phyloP scores from a whole-genome alignment of 30 jellyfish, hydroid and myxozoan species.

The Calvadosia cruxmelitensis region DNA sequence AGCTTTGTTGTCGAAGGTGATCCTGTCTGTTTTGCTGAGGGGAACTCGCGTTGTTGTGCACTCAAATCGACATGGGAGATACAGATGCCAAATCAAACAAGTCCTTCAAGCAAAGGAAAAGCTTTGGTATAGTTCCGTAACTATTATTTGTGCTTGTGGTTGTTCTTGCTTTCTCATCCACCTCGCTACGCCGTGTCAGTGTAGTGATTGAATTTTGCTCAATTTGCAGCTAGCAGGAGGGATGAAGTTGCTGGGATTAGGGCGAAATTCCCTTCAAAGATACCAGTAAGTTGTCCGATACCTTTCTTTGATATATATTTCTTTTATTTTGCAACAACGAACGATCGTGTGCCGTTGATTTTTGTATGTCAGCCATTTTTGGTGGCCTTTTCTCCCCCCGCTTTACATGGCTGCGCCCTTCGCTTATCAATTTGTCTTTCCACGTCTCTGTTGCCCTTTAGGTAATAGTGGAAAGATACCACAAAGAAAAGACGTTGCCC shows the following conservation, averaged over 20 bases:
- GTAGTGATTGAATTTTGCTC: neutral
- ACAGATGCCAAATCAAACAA: constrained; percentile 82
- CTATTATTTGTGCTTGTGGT: neutral
- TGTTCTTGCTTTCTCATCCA: neutral
- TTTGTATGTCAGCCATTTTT: too few species aligned
- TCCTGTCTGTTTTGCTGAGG: too few species aligned
- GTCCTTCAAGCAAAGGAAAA: constrained; percentile 96
- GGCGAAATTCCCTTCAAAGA: constrained; percentile 95
- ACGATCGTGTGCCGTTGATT: too few species aligned
- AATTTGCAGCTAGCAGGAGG: constrained; percentile 81
- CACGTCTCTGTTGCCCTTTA: constrained; percentile 1
- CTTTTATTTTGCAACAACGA: neutral
- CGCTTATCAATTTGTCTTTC: neutral
- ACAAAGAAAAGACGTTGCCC: constrained; percentile 88
- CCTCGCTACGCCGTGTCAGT: neutral
- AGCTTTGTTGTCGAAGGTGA: too few species aligned
- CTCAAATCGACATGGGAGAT: constrained; percentile 51
- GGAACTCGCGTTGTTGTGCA: too few species aligned
- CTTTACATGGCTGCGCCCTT: neutral
- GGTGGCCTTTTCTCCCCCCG: too few species aligned
- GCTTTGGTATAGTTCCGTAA: constrained; percentile 60
- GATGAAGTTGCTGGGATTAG: constrained; percentile 99
- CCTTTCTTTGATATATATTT: neutral
- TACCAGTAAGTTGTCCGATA: constrained; percentile 64
- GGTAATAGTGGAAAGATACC: constrained; percentile 96